Evolutionary conservation across 2,113 vertebrate genomes (phyloP).

Genomic region (Myotis davidii): DNA sequence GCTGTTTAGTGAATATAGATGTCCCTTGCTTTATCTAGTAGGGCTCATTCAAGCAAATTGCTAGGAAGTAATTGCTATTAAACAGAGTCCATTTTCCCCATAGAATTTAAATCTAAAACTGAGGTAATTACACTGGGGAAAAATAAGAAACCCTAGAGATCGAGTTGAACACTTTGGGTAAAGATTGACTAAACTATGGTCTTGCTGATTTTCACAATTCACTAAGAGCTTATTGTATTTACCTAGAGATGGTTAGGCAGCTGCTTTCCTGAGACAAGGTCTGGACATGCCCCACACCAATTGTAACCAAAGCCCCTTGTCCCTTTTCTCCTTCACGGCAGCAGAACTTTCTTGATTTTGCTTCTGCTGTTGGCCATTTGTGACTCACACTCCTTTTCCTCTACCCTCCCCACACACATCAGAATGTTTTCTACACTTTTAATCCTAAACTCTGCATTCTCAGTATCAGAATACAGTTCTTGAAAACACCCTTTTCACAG

Average conservation of each 20-base stretch:
- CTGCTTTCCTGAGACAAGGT: neutral
- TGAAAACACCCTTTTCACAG: neutral
- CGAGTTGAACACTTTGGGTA: neutral
- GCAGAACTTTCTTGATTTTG: neutral
- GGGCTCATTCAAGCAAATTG: constrained; percentile 19
- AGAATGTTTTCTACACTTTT: neutral
- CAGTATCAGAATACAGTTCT: neutral
- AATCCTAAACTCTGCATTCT: neutral
- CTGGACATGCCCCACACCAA: neutral
- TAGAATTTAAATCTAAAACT: constrained; percentile 57
- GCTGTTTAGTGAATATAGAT: constrained; percentile 4
- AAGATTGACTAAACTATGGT: neutral
- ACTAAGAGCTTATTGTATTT: neutral
- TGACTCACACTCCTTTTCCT: neutral
- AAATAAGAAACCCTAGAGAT: neutral
- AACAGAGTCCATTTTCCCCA: constrained; percentile 18
- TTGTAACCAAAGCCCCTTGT: neutral
- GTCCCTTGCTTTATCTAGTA: constrained; percentile 1
- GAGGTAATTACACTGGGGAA: neutral
- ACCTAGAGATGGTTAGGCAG: neutral
- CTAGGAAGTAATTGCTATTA: constrained; percentile 19
- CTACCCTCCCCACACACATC: neutral
- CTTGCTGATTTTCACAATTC: neutral
- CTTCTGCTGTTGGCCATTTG: neutral
- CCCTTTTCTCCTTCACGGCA: neutral